Conservation (phyloP, 2,113 vertebrate species). For the Burhinus oedicnemus region DNA sequence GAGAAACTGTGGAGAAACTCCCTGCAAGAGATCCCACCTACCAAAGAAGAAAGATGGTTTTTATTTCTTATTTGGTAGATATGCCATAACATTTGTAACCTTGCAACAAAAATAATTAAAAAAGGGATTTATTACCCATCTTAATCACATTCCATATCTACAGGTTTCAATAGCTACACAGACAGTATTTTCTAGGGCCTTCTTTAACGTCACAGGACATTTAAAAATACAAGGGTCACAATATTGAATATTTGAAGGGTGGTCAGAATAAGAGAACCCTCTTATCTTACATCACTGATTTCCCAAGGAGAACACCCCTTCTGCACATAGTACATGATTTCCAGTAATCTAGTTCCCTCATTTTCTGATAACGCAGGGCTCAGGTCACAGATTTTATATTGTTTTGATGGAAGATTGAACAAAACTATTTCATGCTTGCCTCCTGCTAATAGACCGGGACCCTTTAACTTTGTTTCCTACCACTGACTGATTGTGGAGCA, state of each 20-base stretch:
- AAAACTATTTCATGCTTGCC: neutral
- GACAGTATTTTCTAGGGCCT: neutral
- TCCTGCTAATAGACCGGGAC: neutral
- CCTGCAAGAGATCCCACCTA: neutral
- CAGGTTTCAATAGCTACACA: neutral
- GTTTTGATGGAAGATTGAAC: neutral
- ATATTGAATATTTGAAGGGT: neutral
- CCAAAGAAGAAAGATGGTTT: neutral
- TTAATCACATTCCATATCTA: neutral
- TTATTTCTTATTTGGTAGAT: neutral
- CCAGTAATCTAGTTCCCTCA: neutral
- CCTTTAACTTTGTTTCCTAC: neutral
- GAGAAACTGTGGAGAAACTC: neutral
- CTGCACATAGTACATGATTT: neutral
- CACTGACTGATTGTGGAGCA: neutral
- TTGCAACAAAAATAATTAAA: neutral
- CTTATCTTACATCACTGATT: neutral
- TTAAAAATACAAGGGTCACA: neutral
- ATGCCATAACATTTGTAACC: neutral
- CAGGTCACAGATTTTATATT: neutral
- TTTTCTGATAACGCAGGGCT: neutral
- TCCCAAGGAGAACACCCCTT: neutral
- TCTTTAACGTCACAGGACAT: neutral
- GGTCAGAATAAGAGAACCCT: neutral
- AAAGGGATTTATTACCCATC: neutral